A percentile compares a stretch with the other conserved stretches of the same genome.
Evolutionary conservation across 2,888 invertebrate species (phyloP).

Genomic region (Carpatolechia fugitivella): DNA sequence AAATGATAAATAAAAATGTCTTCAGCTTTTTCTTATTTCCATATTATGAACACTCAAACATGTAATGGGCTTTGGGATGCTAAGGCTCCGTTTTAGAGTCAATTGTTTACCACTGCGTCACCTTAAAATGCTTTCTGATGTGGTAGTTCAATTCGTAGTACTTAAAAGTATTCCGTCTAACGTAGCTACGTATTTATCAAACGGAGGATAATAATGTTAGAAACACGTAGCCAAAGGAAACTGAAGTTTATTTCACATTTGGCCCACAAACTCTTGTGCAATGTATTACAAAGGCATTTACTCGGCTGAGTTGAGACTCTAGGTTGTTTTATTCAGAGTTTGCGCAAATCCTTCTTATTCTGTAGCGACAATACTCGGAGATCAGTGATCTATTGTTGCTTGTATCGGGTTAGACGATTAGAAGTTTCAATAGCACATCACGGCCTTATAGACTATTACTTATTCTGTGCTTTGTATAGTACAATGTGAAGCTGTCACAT

Average conservation of each 20-base stretch:
- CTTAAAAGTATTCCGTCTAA: no score
- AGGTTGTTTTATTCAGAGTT: slow-evolving; percentile 65
- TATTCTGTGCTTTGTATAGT: no score
- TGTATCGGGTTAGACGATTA: slow-evolving; percentile 66
- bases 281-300: slow-evolving; percentile 64
- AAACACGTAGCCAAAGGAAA: slow-evolving; percentile 1
- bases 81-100: no score
- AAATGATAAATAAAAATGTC: no score
- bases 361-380: slow-evolving; percentile 59
- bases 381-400: slow-evolving; percentile 59
- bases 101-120: no score
- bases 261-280: slow-evolving; percentile 40
- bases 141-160: no score
- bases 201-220: background rate
- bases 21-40: no score
- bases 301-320: slow-evolving; percentile 48
- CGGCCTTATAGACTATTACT: slow-evolving; percentile 41
- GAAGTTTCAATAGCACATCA: slow-evolving; percentile 53
- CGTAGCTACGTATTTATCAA: background rate
- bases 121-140: no score
- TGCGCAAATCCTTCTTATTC: slow-evolving; percentile 68
- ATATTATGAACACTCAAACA: no score
- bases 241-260: slow-evolving; percentile 42
- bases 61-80: no score
- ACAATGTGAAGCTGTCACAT: slow-evolving; percentile 38